Evolutionary conservation across 2,888 invertebrate genomes (phyloP).

Genomic region (Drosophila hamatofila): DNA sequence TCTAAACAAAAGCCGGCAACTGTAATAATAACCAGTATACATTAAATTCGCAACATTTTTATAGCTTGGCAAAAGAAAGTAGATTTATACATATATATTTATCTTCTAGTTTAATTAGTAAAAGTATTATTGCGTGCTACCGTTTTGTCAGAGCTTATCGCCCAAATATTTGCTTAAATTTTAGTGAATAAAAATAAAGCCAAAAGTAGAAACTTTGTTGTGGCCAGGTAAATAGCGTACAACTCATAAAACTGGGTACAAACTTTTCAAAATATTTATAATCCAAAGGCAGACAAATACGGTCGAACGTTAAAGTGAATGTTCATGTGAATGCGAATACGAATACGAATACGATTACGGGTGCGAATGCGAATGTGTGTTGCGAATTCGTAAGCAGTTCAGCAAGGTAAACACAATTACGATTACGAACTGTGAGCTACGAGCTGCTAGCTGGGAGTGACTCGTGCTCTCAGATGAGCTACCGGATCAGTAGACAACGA

Average conservation of each 20-base stretch:
- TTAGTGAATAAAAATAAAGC: slow-evolving; percentile 29
- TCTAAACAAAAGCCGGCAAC: background rate
- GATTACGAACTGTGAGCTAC: slow-evolving; percentile 1
- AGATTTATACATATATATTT: background rate
- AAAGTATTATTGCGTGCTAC: slow-evolving; percentile 26
- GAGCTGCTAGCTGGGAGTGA: background rate
- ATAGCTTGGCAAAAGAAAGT: slow-evolving; percentile 9
- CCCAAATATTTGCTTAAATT: slow-evolving; percentile 42
- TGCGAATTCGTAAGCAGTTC: slow-evolving; percentile 39
- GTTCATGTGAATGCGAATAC: background rate
- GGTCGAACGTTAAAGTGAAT: slow-evolving; percentile 17
- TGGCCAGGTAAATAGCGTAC: background rate
- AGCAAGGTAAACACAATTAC: slow-evolving; percentile 34
- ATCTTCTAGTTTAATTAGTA: slow-evolving; percentile 10
- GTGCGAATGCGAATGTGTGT: slow-evolving; percentile 22
- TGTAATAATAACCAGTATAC: background rate
- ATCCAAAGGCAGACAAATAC: slow-evolving; percentile 16
- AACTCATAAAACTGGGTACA: slow-evolving; percentile 2
- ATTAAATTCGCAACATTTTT: background rate
- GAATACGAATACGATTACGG: background rate
- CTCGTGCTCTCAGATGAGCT: slow-evolving; percentile 14
- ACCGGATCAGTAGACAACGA: slow-evolving; percentile 18
- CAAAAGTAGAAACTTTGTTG: slow-evolving; percentile 2
- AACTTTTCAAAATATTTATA: slow-evolving; percentile 35
- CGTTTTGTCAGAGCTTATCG: slow-evolving; percentile 28